These are phyloP conservation scores for Psittacula derbiana DNA, from an alignment of 2,797 vertebrate genomes.

Conservation along the genomic window DNA sequence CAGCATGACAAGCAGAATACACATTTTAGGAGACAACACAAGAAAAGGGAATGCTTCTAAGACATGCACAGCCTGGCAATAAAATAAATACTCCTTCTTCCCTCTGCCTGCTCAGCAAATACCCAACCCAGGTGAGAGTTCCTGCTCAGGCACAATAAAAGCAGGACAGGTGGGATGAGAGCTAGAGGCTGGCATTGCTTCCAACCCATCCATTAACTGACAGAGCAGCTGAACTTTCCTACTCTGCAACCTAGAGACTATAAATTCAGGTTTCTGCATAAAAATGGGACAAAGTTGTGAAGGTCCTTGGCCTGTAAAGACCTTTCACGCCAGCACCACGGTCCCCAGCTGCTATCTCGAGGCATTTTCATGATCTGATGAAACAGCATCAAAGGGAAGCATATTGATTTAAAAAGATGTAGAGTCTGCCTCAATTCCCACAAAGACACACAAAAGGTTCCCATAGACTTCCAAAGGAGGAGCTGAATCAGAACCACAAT, in stretches of 20 bases:
- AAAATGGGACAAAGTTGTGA: background rate
- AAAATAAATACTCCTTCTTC: background rate
- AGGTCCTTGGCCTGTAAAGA: background rate
- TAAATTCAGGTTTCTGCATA: background rate
- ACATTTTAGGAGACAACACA: background rate
- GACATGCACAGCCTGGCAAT: background rate
- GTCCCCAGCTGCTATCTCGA: background rate
- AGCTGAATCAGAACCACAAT: background rate
- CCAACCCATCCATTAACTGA: background rate
- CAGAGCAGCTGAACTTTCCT: background rate
- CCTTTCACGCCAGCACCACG: background rate
- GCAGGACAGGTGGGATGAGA: background rate
- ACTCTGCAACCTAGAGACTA: background rate
- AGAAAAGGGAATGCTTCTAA: background rate
- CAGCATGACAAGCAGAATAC: background rate
- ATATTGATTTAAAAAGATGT: background rate
- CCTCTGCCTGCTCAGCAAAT: background rate
- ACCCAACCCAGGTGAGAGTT: background rate
- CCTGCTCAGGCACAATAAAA: background rate
- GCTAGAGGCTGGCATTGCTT: background rate
- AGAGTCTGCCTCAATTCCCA: background rate
- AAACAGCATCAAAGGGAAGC: background rate
- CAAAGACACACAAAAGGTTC: background rate
- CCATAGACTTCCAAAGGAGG: background rate
- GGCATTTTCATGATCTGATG: background rate